These are phyloP conservation scores for Dilophus febrilis DNA, from an alignment of 2,888 invertebrate genomes.

Conservation along the genomic window DNA sequence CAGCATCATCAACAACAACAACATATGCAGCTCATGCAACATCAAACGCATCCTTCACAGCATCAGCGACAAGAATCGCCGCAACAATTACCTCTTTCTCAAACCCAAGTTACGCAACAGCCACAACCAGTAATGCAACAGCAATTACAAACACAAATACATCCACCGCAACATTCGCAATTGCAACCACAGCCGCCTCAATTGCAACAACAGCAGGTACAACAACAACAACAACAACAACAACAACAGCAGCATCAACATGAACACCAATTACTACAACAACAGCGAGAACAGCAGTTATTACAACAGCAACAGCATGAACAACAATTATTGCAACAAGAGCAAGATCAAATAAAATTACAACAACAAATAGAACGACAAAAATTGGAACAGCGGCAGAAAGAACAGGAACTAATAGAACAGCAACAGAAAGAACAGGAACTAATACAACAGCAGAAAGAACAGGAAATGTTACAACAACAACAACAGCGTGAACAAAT, in stretches of 20 bases:
- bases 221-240: slow-evolving; percentile 10
- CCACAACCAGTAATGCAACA: background rate
- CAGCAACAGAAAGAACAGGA: slow-evolving; percentile 17
- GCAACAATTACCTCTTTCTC: background rate
- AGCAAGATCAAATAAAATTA: slow-evolving; percentile 6
- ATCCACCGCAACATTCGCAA: background rate
- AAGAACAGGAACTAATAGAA: slow-evolving; percentile 9
- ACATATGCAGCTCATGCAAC: slow-evolving; percentile 14
- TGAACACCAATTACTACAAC: slow-evolving; percentile 23
- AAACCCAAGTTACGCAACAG: background rate
- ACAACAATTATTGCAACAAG: slow-evolving; percentile 17
- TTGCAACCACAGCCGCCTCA: too few species aligned
- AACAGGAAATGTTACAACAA: slow-evolving; percentile 14
- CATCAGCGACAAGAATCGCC: slow-evolving; percentile 20
- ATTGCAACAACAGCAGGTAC: background rate
- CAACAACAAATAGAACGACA: slow-evolving; percentile 18
- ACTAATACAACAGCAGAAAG: slow-evolving; percentile 16
- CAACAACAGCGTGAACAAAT: slow-evolving; percentile 10
- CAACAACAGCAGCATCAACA: slow-evolving; percentile 19
- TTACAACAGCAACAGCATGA: slow-evolving; percentile 17
- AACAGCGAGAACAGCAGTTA: slow-evolving; percentile 28
- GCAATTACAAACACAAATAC: background rate
- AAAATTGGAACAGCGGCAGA: slow-evolving; percentile 15
- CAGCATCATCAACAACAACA: slow-evolving; percentile 14
- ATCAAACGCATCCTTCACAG: slow-evolving; percentile 15